Evolutionary conservation across 2,888 invertebrate genomes (phyloP).

Genomic region (Sussaba pulchella): DNA sequence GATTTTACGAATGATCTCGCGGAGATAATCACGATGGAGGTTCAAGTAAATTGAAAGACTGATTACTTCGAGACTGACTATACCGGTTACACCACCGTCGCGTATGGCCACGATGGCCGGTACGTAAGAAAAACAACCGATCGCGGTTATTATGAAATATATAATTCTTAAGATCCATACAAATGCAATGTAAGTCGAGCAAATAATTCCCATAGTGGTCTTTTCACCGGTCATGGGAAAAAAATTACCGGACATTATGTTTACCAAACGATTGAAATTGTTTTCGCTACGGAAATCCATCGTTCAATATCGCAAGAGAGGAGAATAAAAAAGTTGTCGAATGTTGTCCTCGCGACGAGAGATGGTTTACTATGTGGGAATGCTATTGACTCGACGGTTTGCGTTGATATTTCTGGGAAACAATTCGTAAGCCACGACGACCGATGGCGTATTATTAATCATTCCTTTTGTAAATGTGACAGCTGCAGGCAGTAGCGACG

Average conservation of each 20-base stretch:
- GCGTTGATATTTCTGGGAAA: background rate
- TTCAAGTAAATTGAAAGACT: conserved; percentile 65
- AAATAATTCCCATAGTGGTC: background rate
- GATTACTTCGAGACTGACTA: conserved; percentile 65
- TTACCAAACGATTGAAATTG: conserved; percentile 65
- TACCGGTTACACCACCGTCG: conserved; percentile 61
- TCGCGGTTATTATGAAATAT: conserved; percentile 24
- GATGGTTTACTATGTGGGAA: background rate
- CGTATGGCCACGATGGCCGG: conserved; percentile 60
- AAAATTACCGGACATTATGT: conserved; percentile 69
- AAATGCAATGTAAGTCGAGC: conserved; percentile 53
- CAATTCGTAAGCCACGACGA: background rate
- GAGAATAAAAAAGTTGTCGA: background rate
- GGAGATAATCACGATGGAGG: conserved; percentile 54
- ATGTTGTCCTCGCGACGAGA: background rate
- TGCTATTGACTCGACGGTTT: background rate
- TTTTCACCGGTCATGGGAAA: conserved; percentile 63
- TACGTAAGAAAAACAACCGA: conserved; percentile 42
- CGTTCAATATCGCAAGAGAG: background rate
- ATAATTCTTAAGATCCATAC: conserved; percentile 57
- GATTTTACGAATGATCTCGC: conserved; percentile 64
- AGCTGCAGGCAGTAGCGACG: background rate
- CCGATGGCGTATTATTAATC: background rate
- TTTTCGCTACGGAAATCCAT: conserved; percentile 70
- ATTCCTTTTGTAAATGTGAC: conserved; percentile 14